A percentile compares a stretch with the other conserved stretches of the same genome.
These are phyloP conservation scores for Megaleporinus macrocephalus DNA, from an alignment of 2,113 vertebrate genomes.

Conservation along the genomic window DNA sequence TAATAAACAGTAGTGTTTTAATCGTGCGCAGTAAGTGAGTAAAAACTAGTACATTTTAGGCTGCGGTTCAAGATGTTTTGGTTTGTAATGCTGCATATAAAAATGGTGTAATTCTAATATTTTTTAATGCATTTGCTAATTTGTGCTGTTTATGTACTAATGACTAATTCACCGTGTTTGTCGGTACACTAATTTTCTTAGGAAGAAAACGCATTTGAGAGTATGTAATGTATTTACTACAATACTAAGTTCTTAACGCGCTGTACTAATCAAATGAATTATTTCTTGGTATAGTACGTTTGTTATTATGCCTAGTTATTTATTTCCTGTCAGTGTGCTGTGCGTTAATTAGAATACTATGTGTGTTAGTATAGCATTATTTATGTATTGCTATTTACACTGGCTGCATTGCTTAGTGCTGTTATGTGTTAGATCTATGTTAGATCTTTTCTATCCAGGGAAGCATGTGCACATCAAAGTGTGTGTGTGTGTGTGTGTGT, in stretches of 20 bases:
- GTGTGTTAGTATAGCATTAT: background rate
- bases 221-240: too few species aligned
- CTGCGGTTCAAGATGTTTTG: background rate
- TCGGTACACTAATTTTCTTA: too few species aligned
- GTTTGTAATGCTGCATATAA: background rate
- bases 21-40: background rate
- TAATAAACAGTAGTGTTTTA: background rate
- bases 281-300: too few species aligned
- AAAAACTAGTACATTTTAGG: background rate
- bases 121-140: background rate
- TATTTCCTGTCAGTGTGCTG: too few species aligned
- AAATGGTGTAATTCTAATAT: too few species aligned
- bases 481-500: slow-evolving; percentile 55
- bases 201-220: too few species aligned
- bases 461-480: background rate
- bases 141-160: background rate
- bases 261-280: too few species aligned
- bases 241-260: too few species aligned
- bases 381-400: background rate
- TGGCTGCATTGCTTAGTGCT: background rate
- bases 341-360: too few species aligned
- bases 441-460: background rate
- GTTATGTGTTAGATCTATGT: background rate
- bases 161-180: too few species aligned
- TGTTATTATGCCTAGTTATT: too few species aligned